These are phyloP conservation scores for Rhodeus uyekii DNA, from an alignment of 2,797 vertebrate genomes.

Conservation along the genomic window DNA sequence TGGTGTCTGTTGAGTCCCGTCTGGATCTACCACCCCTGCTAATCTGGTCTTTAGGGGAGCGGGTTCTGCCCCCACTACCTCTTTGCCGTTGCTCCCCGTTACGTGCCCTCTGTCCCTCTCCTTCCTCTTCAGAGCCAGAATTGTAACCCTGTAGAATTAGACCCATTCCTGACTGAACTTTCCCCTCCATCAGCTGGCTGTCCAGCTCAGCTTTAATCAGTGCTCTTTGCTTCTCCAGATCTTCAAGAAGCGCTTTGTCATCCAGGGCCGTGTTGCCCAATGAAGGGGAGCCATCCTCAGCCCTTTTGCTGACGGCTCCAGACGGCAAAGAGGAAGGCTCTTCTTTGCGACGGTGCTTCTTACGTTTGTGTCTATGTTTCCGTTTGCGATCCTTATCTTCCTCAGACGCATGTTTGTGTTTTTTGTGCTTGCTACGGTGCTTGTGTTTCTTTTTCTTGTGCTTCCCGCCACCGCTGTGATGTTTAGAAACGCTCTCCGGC, in stretches of 20 bases:
- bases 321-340: conserved; percentile 74
- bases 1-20: conserved; percentile 82
- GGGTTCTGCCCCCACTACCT: conserved; percentile 68
- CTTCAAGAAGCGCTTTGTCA: conserved; percentile 93
- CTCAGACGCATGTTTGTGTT: conserved; percentile 93
- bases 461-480: conserved; percentile 76
- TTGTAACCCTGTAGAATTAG: conserved; percentile 97
- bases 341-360: conserved; percentile 97
- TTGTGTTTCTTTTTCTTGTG: conserved; percentile 99
- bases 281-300: conserved; percentile 69
- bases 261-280: conserved; percentile 85
- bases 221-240: conserved; percentile 97
- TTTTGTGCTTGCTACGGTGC: conserved; percentile 98
- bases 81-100: conserved; percentile 88
- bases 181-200: conserved; percentile 92
- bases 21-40: conserved; percentile 78
- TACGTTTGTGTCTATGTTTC: conserved; percentile 96
- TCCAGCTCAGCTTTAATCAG: conserved; percentile 98
- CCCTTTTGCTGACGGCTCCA: conserved; percentile 66
- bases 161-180: conserved; percentile 95
- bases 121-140: conserved; percentile 96
- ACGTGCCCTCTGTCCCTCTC: conserved; percentile 85
- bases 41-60: conserved; percentile 62
- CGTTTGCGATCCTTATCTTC: conserved; percentile 96
- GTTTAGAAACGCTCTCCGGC: conserved; percentile 74